Base-by-base conservation (phyloP, 2,888 invertebrate species). In the Phortica okadai region DNA sequence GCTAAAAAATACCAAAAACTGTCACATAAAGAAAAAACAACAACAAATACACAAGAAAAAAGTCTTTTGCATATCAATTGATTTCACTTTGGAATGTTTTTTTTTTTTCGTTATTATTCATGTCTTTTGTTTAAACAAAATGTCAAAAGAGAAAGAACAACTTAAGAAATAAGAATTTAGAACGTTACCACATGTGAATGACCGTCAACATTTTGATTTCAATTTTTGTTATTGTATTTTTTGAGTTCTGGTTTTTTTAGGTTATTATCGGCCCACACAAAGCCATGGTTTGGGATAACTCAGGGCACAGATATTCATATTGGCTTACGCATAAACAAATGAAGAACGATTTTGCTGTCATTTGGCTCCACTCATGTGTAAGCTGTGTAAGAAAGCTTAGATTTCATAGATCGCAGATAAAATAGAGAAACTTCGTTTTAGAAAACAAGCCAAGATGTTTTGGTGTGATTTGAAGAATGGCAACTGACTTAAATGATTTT, bases 61-160 rank as follows among this genome's bases (percentile, higher is more conserved):
- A 59, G n/a, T 59, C 41, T 64, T 73, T 33, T 78, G 82, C 83
- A 82, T 82, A 84, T 82, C 77, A 82, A 82, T 80, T 82, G 83
- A 77, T 79, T 82, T 78, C 75, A 33, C 8, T 44, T 59, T 21
- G 41, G 16, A 11, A 16, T 16, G 21, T 44, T 45, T 70, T 33
- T 11, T 66, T 66, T 66, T 33, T 33, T 33, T 25, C 33, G n/a
- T 44, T 14, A 50, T 66, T 66, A 2, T 33, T 33, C 14, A 14
- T 66, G 44, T 42, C 6, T 42, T 66, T 33, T 41, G 33, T 50
- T 50, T 50, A 14, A 50, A 50, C 78, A 80, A 78, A 77, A 78
- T 64, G 76, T 70, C 44, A 33, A 11, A 54, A 50, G 25, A 21
- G 25, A 66, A 8, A 66, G 11, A 66, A 4, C 66, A 41, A 66